Conservation (phyloP, 2,113 vertebrate genomes). For the Arothron firmamentum region DNA sequence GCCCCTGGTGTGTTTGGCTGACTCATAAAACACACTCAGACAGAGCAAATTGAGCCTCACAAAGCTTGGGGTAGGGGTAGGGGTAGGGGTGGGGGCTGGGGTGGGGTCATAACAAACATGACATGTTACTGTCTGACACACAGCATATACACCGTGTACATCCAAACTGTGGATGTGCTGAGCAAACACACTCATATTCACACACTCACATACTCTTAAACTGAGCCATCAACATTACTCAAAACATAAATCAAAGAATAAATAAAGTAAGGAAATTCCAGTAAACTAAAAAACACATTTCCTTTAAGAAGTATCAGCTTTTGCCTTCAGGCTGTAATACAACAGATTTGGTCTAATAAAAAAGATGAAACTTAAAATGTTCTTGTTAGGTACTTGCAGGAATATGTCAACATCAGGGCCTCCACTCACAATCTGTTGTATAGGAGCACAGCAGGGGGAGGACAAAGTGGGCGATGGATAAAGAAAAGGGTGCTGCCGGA, state of each 20-base stretch:
- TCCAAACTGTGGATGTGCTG: slow-evolving; percentile 15
- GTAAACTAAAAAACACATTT: neutral
- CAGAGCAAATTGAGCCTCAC: slow-evolving; percentile 60
- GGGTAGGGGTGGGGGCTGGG: neutral
- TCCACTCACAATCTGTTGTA: slow-evolving; percentile 26
- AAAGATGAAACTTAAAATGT: neutral
- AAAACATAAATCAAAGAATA: no score
- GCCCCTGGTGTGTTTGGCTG: slow-evolving; percentile 24
- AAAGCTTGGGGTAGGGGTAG: slow-evolving; percentile 33
- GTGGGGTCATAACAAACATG: slow-evolving; percentile 52
- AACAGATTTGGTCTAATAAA: no score
- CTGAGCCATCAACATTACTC: no score
- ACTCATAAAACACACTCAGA: slow-evolving; percentile 54
- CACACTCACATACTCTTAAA: neutral
- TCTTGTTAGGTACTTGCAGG: neutral
- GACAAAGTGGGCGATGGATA: slow-evolving; percentile 40
- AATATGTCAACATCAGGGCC: slow-evolving; percentile 14
- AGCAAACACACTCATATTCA: slow-evolving; percentile 20
- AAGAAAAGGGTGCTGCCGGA: slow-evolving; percentile 55
- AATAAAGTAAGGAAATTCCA: neutral
- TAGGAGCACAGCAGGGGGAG: slow-evolving; percentile 5
- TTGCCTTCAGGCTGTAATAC: no score
- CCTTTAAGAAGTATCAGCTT: no score
- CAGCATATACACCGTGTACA: slow-evolving; percentile 44
- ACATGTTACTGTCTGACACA: slow-evolving; percentile 44